Evolutionary conservation across 2,888 invertebrate genomes (phyloP), one percentile per base, ranked within the genome.

Genomic region (Chloroclysta siterata): DNA sequence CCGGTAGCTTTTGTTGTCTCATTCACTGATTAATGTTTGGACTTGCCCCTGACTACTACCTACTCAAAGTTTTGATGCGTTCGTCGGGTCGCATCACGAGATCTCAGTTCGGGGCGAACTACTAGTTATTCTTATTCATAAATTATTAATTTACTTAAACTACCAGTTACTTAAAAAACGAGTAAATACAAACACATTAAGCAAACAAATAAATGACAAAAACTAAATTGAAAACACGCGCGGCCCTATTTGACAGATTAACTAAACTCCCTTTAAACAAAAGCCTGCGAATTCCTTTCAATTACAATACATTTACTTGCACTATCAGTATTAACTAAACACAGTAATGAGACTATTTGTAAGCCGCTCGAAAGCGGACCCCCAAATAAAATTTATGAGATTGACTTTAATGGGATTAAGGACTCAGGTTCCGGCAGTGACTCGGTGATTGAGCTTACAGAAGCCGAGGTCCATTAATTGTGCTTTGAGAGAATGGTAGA

Each of bases 271-370:
- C 46, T 66, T 59, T 46, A 60, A 60, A 58, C 63, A 61, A 61
- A 57, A 54, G 53, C 53, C 51, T 14, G n/a, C 44, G 54, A 57
- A 48, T 56, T 56, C 55, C 58, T 67, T 72, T 70, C 70, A 72
- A 72, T 72, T 72, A 67, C 62, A 67, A 69, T 59, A 58, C 58
- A 59, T 65, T 62, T 65, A 64, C 58, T 66, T 60, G 51, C 78
- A 79, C 78, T 80, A 81, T 81, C 78, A 72, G 74, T 74, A 72
- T 76, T 72, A 77, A 78, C 81, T 78, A 75, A 81, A 79, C 72
- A 77, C 72, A 52, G 69, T 82, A 83, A 83, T 81, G 79, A 83
- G 81, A 76, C 79, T 76, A 79, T 83, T 81, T 77, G 80, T 80
- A 83, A 80, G 77, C 80, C 73, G 72, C 73, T 72, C 72, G 51